Conservation (phyloP, 2,888 invertebrate genomes). For the Monochamus alternatus region DNA sequence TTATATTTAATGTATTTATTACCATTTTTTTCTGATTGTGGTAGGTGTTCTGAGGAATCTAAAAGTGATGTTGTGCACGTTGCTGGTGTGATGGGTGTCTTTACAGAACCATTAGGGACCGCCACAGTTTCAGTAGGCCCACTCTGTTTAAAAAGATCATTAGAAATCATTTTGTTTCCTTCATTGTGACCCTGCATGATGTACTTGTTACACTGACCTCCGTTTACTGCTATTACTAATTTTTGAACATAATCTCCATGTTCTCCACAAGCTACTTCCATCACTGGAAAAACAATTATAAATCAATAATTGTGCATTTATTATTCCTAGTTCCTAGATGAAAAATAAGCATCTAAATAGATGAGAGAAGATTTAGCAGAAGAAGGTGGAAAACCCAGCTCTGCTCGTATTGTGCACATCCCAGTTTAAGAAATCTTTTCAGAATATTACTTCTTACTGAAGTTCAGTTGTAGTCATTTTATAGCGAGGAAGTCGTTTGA, state of each 20-base stretch:
- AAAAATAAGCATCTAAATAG: too few species aligned
- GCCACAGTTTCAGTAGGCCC: conserved; percentile 58
- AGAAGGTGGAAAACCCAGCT: too few species aligned
- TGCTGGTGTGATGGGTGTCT: conserved; percentile 69
- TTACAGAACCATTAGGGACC: conserved; percentile 64
- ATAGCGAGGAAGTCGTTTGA: too few species aligned
- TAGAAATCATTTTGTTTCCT: conserved; percentile 69
- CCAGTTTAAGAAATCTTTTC: too few species aligned
- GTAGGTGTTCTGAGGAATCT: conserved; percentile 68
- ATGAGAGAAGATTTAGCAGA: too few species aligned
- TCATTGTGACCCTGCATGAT: conserved; percentile 70
- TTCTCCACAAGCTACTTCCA: conserved; percentile 96
- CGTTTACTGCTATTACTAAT: conserved; percentile 87
- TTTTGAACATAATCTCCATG: conserved; percentile 92
- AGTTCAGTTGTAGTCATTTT: too few species aligned
- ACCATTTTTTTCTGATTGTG: conserved; percentile 73
- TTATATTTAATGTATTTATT: neutral
- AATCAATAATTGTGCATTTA: conserved; percentile 14
- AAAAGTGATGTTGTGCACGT: conserved; percentile 73
- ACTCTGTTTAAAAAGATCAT: conserved; percentile 74
- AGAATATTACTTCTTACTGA: too few species aligned
- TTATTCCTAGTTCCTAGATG: too few species aligned
- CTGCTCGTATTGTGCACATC: too few species aligned
- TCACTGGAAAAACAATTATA: conserved; percentile 76
- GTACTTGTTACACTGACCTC: conserved; percentile 82